A percentile compares a stretch with the other conserved stretches of the same genome.
Conservation (phyloP, 2,888 invertebrate genomes). For the Gymnoscelis rufifasciata region DNA sequence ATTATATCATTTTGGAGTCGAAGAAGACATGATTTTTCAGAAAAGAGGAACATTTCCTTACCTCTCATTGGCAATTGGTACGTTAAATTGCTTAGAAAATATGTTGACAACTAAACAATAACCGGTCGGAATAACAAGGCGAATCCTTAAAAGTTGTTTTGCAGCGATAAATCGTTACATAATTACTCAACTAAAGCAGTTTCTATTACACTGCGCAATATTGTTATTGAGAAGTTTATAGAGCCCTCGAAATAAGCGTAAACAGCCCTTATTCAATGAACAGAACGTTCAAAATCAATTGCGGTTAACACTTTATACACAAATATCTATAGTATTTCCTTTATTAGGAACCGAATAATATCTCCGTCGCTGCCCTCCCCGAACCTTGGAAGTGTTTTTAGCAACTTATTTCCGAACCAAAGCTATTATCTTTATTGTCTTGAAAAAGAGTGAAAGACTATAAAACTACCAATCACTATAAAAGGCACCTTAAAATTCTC, state of each 20-base stretch:
- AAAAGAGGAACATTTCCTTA: no score
- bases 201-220: background rate
- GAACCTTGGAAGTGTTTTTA: conserved; percentile 7
- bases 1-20: no score
- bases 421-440: conserved; percentile 24
- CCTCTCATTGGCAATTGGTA: no score
- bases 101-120: no score
- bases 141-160: background rate
- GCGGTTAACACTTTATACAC: background rate
- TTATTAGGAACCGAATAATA: background rate
- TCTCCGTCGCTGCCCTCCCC: no score
- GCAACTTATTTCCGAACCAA: conserved; percentile 14
- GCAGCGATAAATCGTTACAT: background rate
- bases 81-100: no score
- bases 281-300: background rate
- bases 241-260: background rate
- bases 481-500: conserved; percentile 23
- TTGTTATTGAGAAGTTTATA: background rate
- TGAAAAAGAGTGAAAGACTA: conserved; percentile 20
- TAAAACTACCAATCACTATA: conserved; percentile 28
- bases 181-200: background rate
- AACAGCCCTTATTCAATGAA: background rate
- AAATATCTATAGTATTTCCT: background rate
- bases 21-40: no score
- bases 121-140: no score